Evolutionary conservation across 2,797 vertebrate genomes (phyloP), one percentile per base, ranked within the genome.

Genomic region (Florisuga fusca): DNA sequence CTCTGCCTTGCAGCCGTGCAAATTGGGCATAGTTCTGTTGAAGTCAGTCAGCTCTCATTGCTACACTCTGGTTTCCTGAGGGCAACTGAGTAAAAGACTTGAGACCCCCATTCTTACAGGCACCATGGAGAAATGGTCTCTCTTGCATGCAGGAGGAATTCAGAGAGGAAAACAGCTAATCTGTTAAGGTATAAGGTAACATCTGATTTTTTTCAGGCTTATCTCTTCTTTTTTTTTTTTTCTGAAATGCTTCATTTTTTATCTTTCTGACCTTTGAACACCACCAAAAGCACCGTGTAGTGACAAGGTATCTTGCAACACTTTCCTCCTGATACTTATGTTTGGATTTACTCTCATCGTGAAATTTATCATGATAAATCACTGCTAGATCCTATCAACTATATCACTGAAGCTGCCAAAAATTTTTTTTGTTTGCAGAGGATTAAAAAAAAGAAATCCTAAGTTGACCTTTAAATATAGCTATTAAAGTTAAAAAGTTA

Each of bases 181-280:
- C 45, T 25, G 29, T n/a, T n/a, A n/a, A 82, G 12, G 15, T 59
- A 1, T 31, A 51, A 55, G 50, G 23, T 48, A 84, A 57, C 10
- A 29, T 31, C 33, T 19, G 4, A 0, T 6, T 62, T 78, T 75
- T 58, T 57, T 75, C 31, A 90, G 53, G 19, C 18, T 88, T 90
- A 73, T 85, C 53, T 45, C 22, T 87, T 19, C 3, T 71, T 76
- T 72, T 64, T 84, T 66, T 71, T 76, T 72, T 64, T 84, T 66
- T 64, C 54, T 73, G 48, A 76, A 94, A 72, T 54, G 31, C 27
- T 87, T 7, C 7, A 12, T 22, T 88, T 83, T 88, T 88, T 87
- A 64, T 85, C 78, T 88, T 75, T 83, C 81, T 91, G 68, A 89
- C 55, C 79, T 93, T 87, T 96, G 62, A 57, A 57, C 36, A 15